Conservation (phyloP, 2,888 invertebrate species). For the Sarcophaga variegata region DNA sequence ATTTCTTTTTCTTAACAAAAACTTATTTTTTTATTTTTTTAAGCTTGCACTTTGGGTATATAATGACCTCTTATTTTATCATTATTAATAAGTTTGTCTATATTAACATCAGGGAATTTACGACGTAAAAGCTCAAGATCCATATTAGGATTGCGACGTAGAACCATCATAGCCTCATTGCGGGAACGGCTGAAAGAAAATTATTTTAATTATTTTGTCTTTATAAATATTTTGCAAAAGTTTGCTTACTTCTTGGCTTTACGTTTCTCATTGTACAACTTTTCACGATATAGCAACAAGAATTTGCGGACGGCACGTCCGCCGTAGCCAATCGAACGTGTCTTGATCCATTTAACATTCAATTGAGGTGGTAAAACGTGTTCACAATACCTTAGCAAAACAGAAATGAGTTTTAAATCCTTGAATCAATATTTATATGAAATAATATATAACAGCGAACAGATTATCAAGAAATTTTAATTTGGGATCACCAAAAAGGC, state of each 20-base stretch:
- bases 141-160: slow-evolving; percentile 90
- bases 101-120: slow-evolving; percentile 89
- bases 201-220: neutral
- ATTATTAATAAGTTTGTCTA: slow-evolving; percentile 85
- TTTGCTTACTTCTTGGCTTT: slow-evolving; percentile 83
- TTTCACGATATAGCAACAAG: slow-evolving; percentile 85
- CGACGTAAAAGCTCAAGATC: slow-evolving; percentile 87
- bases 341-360: slow-evolving; percentile 86
- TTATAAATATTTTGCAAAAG: neutral
- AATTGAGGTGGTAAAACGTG: slow-evolving; percentile 86
- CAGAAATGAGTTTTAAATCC: neutral
- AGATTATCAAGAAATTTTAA: too few relatives aligned
- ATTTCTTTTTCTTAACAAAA: slow-evolving; percentile 47
- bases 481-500: too few relatives aligned
- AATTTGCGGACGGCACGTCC: slow-evolving; percentile 86
- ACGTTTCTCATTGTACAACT: slow-evolving; percentile 84
- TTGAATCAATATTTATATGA: too few relatives aligned
- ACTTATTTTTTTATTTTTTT: slow-evolving; percentile 62
- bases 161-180: slow-evolving; percentile 86
- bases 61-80: slow-evolving; percentile 86
- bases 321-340: slow-evolving; percentile 84
- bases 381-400: slow-evolving; percentile 83
- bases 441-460: too few relatives aligned
- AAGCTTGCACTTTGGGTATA: slow-evolving; percentile 81
- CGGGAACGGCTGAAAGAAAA: slow-evolving; percentile 83